Evolutionary conservation across 2,113 vertebrate genomes (phyloP).

Genomic region (Collichthys lucidus): DNA sequence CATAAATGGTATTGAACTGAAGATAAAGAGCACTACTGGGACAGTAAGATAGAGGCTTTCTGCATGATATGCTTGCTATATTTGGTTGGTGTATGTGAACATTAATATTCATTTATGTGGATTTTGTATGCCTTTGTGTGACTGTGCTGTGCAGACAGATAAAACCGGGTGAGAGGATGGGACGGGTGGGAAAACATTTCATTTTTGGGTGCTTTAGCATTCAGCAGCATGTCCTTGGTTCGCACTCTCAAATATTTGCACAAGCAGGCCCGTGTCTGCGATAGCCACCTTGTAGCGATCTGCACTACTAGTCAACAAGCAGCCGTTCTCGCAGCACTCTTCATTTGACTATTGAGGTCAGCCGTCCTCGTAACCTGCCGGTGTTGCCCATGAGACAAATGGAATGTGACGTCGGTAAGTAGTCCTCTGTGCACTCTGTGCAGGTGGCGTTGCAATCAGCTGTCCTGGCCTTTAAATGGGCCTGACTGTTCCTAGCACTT

Average conservation of each 20-base stretch:
- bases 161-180: not conserved
- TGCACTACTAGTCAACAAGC: constrained; percentile 57
- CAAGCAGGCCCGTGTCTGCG: constrained; percentile 32
- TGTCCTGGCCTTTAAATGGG: constrained; percentile 62
- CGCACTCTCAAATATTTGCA: constrained; percentile 70
- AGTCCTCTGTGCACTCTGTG: constrained; percentile 36
- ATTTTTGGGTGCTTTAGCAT: constrained; percentile 34
- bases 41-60: not conserved
- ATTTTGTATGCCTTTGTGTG: not conserved
- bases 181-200: not conserved
- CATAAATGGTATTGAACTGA: too few relatives aligned
- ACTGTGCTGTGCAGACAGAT: constrained; percentile 2
- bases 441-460: constrained; percentile 68
- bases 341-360: constrained; percentile 68
- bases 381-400: constrained; percentile 59
- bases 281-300: constrained; percentile 47
- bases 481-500: constrained; percentile 52
- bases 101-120: not conserved
- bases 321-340: constrained; percentile 40
- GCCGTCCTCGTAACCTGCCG: constrained; percentile 46
- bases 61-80: not conserved
- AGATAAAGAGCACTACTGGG: too few relatives aligned
- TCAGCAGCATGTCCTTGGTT: constrained; percentile 41
- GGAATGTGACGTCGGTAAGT: constrained; percentile 67
- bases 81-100: not conserved